Evolutionary conservation across 2,888 invertebrate species (phyloP), one percentile per base, ranked within the genome.

Genomic region (Blomia tropicalis): DNA sequence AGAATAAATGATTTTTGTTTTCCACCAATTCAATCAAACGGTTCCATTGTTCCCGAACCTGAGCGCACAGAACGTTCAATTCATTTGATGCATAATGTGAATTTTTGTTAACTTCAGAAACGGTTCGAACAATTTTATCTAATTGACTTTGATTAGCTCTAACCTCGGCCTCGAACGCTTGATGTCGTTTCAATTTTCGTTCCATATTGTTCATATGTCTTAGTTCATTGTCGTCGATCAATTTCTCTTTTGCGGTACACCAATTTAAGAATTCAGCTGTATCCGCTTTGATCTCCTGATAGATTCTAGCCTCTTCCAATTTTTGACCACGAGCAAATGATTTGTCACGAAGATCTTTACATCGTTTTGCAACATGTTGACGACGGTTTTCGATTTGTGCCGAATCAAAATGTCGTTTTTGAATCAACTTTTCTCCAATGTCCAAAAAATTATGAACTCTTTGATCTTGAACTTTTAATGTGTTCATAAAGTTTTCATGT

Each of bases 131-230:
- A 0, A 92, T 85, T 25, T 84, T 83, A 58, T 90, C 77, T 11
- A 93, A 77, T 70, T 92, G 87, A 17, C 89, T 90, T 73, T 95
- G 91, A 71, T 95, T 96, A 1, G 95, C 90, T 56, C 87, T 81
- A 23, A 98, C 75, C 72, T 98, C 96, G 1, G 93, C 79, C 71
- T 95, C 93, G 72, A 96, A 95, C 0, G 95, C 93, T 73, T 92
- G 89, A 72, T 98, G 96, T 71, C 92, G 92, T 75, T 93, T 91
- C 1, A 92, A 75, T 72, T 93, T 93, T 1, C 91, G 79, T 67
- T 91, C 89, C 66, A 91, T 75, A 73, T 95, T 93, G 71, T 93
- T 92, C 51, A 47, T 22, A 14, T 47, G 23, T n/a, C 92, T 93
- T 65, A 85, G 90, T 73, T 93, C 91, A 70, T 95, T 93, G 47